Evolutionary conservation across 2,888 invertebrate genomes (phyloP).

Genomic region (Acleris holmiana): DNA sequence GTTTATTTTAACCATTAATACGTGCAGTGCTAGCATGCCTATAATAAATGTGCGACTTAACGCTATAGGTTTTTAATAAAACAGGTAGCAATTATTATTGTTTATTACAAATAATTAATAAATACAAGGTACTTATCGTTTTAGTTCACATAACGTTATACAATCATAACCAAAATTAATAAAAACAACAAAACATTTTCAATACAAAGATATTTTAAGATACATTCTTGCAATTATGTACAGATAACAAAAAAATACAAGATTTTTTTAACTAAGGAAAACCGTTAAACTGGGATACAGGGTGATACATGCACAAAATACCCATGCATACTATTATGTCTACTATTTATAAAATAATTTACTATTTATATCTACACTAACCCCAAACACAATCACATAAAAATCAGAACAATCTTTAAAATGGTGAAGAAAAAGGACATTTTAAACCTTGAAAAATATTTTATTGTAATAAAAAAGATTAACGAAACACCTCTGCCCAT

Average conservation of each 20-base stretch:
- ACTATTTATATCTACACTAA: slow-evolving; percentile 58
- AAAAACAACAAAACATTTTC: slow-evolving; percentile 46
- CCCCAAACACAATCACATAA: slow-evolving; percentile 38
- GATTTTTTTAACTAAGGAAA: slow-evolving; percentile 1
- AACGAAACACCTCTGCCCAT: not conserved
- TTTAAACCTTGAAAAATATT: not conserved
- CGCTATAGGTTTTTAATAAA: slow-evolving; percentile 55
- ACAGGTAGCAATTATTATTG: slow-evolving; percentile 62
- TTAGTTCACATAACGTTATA: slow-evolving; percentile 59
- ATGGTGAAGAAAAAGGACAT: slow-evolving; percentile 15
- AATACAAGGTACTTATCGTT: slow-evolving; percentile 56
- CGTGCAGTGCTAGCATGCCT: slow-evolving; percentile 52
- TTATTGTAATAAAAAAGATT: not conserved
- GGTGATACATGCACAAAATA: slow-evolving; percentile 59
- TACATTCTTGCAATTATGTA: slow-evolving; percentile 13
- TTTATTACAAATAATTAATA: slow-evolving; percentile 71
- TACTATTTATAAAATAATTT: slow-evolving; percentile 63
- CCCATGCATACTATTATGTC: slow-evolving; percentile 60
- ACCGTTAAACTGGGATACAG: slow-evolving; percentile 34
- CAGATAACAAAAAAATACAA: slow-evolving; percentile 18
- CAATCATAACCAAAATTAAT: slow-evolving; percentile 54
- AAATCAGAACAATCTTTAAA: slow-evolving; percentile 33
- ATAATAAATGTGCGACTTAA: slow-evolving; percentile 47
- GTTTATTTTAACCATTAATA: not conserved
- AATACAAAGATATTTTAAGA: slow-evolving; percentile 43